These are phyloP conservation scores for Agrenia bidenticulata DNA, from an alignment of 2,888 invertebrate genomes.

Conservation along the genomic window DNA sequence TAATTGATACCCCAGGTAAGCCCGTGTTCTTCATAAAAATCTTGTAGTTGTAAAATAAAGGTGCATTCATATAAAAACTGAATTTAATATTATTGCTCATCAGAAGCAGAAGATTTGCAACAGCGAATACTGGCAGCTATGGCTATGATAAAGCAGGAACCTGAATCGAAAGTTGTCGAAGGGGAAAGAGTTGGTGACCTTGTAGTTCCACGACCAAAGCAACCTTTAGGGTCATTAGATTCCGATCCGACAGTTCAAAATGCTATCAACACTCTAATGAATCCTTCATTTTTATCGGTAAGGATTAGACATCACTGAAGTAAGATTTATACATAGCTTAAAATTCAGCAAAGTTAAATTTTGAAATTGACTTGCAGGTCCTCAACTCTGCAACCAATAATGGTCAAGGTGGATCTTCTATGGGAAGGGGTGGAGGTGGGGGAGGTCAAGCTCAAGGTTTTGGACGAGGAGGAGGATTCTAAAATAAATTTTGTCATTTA, in stretches of 20 bases:
- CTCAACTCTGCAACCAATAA: background rate
- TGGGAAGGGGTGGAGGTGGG: background rate
- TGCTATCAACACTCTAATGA: too few species aligned
- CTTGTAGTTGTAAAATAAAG: background rate
- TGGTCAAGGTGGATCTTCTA: background rate
- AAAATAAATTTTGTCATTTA: too few species aligned
- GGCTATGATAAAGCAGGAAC: background rate
- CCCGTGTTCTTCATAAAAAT: background rate
- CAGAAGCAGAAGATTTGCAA: conserved; percentile 36
- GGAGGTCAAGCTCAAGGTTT: background rate
- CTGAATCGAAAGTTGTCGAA: background rate
- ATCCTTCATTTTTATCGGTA: too few species aligned
- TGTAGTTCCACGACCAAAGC: background rate
- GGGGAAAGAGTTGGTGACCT: conserved; percentile 5
- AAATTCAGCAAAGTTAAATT: too few species aligned
- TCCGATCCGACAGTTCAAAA: background rate
- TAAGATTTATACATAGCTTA: too few species aligned
- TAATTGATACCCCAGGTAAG: conserved; percentile 28
- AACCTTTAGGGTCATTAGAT: conserved; percentile 8
- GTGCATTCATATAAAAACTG: conserved; percentile 3
- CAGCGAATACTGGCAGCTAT: conserved; percentile 30
- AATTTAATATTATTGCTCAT: conserved; percentile 7
- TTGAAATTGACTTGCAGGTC: too few species aligned
- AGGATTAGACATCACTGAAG: too few species aligned
- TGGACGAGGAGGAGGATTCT: conserved; percentile 4